These are phyloP conservation scores for Pilophorus perplexus DNA, from an alignment of 2,888 invertebrate species.

Conservation along the genomic window DNA sequence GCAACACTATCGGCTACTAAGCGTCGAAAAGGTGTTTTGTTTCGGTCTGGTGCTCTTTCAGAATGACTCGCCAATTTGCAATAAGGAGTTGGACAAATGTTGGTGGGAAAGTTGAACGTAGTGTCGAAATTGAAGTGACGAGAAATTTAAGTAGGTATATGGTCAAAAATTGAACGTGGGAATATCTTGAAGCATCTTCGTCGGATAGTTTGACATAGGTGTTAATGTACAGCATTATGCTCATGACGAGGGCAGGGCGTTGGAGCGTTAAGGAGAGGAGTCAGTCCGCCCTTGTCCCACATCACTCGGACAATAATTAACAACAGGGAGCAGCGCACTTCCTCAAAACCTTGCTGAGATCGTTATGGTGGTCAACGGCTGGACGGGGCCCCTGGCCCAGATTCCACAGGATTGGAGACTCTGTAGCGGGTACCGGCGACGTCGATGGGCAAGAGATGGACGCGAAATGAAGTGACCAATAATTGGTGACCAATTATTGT, in stretches of 20 bases:
- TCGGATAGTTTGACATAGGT: neutral
- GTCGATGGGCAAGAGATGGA: neutral
- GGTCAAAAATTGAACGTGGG: too few relatives aligned
- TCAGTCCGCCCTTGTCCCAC: constrained; percentile 10
- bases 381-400: constrained; percentile 24
- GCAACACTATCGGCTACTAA: too few relatives aligned
- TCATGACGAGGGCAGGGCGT: constrained; percentile 15
- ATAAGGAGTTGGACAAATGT: too few relatives aligned
- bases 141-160: too few relatives aligned
- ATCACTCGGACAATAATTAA: constrained; percentile 21
- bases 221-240: neutral
- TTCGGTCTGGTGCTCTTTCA: too few relatives aligned
- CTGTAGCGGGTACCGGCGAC: neutral
- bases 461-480: neutral
- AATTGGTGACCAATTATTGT: neutral
- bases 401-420: neutral
- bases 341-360: constrained; percentile 27
- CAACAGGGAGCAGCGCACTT: constrained; percentile 26
- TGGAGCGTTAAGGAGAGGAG: constrained; percentile 5
- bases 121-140: too few relatives aligned
- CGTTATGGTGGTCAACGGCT: constrained; percentile 20
- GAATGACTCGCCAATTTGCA: too few relatives aligned
- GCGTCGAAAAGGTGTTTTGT: too few relatives aligned
- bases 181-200: neutral
- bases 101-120: too few relatives aligned